These are phyloP conservation scores for Sylvia atricapilla DNA, from an alignment of 2,113 vertebrate species.

Conservation along the genomic window DNA sequence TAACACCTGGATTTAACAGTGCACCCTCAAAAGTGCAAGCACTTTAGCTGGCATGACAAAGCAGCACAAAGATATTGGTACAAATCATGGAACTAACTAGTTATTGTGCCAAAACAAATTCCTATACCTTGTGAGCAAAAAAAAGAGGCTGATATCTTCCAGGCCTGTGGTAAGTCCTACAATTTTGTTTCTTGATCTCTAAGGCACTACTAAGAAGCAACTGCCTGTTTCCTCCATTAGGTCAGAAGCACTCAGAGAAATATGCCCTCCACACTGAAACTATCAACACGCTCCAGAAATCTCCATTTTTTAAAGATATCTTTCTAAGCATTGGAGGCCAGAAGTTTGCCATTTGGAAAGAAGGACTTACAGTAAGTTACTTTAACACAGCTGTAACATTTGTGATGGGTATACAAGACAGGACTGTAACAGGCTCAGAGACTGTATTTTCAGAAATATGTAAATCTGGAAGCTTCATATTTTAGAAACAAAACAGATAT, in stretches of 20 bases:
- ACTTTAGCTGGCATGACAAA: neutral
- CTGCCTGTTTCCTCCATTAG: slow-evolving; percentile 40
- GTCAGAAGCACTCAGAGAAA: slow-evolving; percentile 52
- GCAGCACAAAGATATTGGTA: neutral
- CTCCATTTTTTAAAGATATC: slow-evolving; percentile 89
- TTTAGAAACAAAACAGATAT: neutral
- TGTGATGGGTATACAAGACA: neutral
- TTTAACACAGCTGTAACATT: neutral
- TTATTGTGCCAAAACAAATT: neutral
- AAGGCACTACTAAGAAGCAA: neutral
- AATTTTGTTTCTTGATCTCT: neutral
- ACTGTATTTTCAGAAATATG: slow-evolving; percentile 6
- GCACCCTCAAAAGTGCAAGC: neutral
- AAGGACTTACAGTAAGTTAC: slow-evolving; percentile 82
- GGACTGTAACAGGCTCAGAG: neutral
- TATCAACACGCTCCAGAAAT: slow-evolving; percentile 83
- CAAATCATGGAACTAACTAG: neutral
- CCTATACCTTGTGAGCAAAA: neutral
- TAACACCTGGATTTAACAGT: neutral
- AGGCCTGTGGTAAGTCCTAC: neutral
- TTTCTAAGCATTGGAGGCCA: slow-evolving; percentile 82
- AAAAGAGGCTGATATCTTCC: neutral
- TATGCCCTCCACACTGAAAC: slow-evolving; percentile 70
- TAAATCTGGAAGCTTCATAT: slow-evolving; percentile 14
- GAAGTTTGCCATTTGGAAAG: slow-evolving; percentile 91